Evolutionary conservation across 2,797 vertebrate species (phyloP).

Genomic region (Dendrocincla fuliginosa): DNA sequence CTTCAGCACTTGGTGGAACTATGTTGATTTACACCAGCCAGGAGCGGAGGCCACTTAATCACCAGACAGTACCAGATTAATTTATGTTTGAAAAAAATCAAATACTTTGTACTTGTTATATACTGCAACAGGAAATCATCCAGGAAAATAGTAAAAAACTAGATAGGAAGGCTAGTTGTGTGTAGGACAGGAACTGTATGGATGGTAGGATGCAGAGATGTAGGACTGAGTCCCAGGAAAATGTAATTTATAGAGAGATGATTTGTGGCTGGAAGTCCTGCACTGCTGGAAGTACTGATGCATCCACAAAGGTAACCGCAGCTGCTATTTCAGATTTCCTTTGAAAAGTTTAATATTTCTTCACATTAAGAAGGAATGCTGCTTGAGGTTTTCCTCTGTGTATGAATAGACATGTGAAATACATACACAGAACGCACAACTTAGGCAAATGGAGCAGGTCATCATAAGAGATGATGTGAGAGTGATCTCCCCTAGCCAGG

Average conservation of each 20-base stretch:
- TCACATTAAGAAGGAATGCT: neutral
- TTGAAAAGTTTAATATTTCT: neutral
- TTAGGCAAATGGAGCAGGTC: fast-evolving
- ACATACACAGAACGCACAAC: neutral
- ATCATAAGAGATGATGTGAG: fast-evolving
- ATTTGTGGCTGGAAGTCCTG: neutral
- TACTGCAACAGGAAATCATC: neutral
- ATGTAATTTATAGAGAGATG: neutral
- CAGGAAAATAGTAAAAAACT: neutral
- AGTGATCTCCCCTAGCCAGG: fast-evolving
- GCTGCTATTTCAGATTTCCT: neutral
- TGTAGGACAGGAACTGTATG: neutral
- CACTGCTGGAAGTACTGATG: neutral
- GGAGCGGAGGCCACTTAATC: neutral
- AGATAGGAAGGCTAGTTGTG: neutral
- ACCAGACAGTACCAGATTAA: too few relatives aligned
- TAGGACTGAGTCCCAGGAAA: neutral
- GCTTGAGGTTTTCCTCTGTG: neutral
- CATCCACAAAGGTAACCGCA: neutral
- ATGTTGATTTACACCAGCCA: neutral
- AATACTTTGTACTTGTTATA: neutral
- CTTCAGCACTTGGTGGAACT: neutral
- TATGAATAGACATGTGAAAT: fast-evolving
- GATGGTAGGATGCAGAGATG: neutral
- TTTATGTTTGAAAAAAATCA: neutral